Percentiles rank a stretch among this genome's conserved stretches.
phyloP scores from a whole-genome alignment of 2,113 vertebrate genomes.

The Vanacampus margaritifer region DNA sequence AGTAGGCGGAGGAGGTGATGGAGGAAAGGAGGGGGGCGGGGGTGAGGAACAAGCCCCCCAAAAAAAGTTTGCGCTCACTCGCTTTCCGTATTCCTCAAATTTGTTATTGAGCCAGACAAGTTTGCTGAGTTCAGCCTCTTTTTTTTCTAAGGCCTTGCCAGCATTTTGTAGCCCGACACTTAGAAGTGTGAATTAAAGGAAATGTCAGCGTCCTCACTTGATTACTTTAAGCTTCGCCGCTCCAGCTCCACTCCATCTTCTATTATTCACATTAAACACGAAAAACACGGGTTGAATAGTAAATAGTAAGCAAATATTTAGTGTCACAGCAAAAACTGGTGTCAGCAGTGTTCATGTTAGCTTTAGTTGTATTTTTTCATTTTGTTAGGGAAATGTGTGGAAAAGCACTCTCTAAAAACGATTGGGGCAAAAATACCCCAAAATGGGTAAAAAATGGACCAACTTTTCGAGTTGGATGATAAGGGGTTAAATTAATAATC shows the following conservation, averaged over 20 bases:
- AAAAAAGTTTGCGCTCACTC: constrained; percentile 61
- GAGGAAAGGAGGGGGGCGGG: background rate
- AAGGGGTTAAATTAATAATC: too few relatives aligned
- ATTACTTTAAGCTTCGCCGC: background rate
- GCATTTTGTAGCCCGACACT: constrained; percentile 27
- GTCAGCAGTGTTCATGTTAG: too few relatives aligned
- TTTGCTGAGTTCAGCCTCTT: constrained; percentile 26
- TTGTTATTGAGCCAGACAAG: constrained; percentile 26
- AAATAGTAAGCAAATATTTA: background rate
- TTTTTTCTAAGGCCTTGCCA: constrained; percentile 27
- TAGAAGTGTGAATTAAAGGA: constrained; percentile 49
- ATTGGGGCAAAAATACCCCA: too few relatives aligned
- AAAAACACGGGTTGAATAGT: background rate
- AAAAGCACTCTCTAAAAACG: too few relatives aligned
- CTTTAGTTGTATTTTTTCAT: too few relatives aligned
- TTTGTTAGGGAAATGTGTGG: too few relatives aligned
- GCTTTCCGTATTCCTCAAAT: constrained; percentile 32
- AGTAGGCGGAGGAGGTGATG: background rate
- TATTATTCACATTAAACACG: background rate
- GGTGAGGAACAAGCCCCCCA: constrained; percentile 25
- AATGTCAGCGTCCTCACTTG: background rate
- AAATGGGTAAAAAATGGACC: too few relatives aligned
- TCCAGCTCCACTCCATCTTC: background rate
- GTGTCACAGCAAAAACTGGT: too few relatives aligned
- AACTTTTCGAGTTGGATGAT: too few relatives aligned